phyloP scores from a whole-genome alignment of 2,797 vertebrate genomes.

The Smutsia gigantea region DNA sequence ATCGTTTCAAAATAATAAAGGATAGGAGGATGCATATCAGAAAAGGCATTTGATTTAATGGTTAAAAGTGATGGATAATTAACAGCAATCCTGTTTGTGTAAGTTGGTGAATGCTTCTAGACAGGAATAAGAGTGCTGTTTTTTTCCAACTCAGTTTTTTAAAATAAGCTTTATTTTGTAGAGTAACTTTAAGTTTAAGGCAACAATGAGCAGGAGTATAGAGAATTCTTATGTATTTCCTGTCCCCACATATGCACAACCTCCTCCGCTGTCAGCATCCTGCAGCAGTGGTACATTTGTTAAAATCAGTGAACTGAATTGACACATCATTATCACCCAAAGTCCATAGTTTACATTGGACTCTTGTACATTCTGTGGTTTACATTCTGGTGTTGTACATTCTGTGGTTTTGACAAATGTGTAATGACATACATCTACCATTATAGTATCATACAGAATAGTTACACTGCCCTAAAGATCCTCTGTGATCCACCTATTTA shows the following conservation, averaged over 20 bases:
- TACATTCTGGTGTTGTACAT: too few relatives aligned
- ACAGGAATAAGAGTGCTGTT: background rate
- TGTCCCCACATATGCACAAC: background rate
- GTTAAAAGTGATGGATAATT: slow-evolving; percentile 3
- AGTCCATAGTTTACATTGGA: background rate
- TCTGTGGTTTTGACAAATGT: too few relatives aligned
- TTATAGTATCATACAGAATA: too few relatives aligned
- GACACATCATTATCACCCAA: background rate
- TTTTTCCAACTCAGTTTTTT: background rate
- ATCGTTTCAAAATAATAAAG: background rate
- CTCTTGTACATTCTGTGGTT: background rate
- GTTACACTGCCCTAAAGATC: too few relatives aligned
- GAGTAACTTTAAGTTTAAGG: background rate
- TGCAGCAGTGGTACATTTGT: background rate
- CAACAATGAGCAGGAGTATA: background rate
- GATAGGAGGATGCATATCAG: background rate
- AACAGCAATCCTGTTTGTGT: background rate
- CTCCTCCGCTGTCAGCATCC: background rate
- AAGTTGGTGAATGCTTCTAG: background rate
- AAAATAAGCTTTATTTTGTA: slow-evolving; percentile 16
- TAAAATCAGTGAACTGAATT: background rate
- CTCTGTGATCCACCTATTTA: too few relatives aligned
- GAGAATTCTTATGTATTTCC: background rate
- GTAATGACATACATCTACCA: too few relatives aligned
- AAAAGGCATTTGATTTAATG: background rate